Evolutionary conservation across 1,140 invertebrate species (phyloP), one percentile per base, ranked within the genome.

Genomic region (Zaprionus ornatus): DNA sequence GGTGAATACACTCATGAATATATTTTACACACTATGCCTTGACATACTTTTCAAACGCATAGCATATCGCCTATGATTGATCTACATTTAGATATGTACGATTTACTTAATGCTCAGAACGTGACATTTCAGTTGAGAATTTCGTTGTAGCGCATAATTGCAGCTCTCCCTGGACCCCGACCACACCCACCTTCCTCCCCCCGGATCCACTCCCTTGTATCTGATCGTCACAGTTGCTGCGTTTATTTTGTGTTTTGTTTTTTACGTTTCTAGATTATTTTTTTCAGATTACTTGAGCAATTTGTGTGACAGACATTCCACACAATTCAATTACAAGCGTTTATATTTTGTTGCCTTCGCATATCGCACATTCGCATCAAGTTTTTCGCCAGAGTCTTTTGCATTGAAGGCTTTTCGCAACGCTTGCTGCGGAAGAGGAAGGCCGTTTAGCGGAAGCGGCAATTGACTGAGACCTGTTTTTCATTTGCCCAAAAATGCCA

Each of bases 51-150:
- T 15, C 52, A 45, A 48, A 63, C 69, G 63, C 65, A 62, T 70
- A 37, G 72, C 77, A 70, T 80, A 78, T 60, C 77, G 21, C 17
- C 25, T 23, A 48, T 27, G 42, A 88, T 88, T 70, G 64, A 56
- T 66, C 54, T 66, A 65, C 4, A 52, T 48, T 19, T 4, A 45
- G 2, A 13, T 55, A 29, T 29, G n/a, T 55, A 27, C 13, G 66
- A 50, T 75, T 80, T 55, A 71, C 50, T 50, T 61, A 79, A 81
- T 82, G 83, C 61, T 68, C 85, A 81, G 85, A 88, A 81, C 84
- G 85, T 88, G 84, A 88, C 74, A 90, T 80, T 80, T 79, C 40
- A 55, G 60, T 61, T 50, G 68, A 81, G 77, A 88, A 78, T 80
- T 69, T 65, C 50, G 45, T 55, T 66, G 66, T 40, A 59, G 64